phyloP scores from a whole-genome alignment of 1,140 invertebrate genomes.

The Polypedilum vanderplanki region DNA sequence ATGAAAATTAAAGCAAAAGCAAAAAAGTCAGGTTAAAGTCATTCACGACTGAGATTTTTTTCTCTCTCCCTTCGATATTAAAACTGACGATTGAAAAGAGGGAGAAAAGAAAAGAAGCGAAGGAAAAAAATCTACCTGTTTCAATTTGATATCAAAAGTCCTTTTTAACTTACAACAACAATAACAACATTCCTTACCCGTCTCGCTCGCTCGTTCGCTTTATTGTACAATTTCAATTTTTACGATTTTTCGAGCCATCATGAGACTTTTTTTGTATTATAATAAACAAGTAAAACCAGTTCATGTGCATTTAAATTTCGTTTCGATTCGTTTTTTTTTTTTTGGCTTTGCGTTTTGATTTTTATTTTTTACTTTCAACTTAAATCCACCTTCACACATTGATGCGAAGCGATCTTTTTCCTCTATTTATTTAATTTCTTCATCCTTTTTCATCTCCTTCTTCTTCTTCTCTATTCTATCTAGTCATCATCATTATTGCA shows the following conservation, averaged over 20 bases:
- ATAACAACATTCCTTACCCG: not conserved
- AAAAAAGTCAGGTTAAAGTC: not conserved
- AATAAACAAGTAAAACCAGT: not conserved
- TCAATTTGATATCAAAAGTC: conserved; percentile 26
- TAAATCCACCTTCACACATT: no score
- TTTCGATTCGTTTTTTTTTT: no score
- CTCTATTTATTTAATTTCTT: no score
- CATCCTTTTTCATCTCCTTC: no score
- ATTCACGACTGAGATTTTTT: no score
- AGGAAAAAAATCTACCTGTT: conserved; percentile 20
- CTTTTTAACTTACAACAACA: no score
- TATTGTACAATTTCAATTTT: not conserved
- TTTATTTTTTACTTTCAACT: not conserved
- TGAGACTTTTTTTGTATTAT: not conserved
- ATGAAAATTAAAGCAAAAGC: no score
- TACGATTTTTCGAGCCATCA: no score
- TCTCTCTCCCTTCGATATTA: no score
- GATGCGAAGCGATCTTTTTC: no score
- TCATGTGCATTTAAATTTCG: not conserved
- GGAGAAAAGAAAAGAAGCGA: not conserved
- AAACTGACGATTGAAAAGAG: not conserved
- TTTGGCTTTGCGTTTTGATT: not conserved
- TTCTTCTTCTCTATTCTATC: not conserved
- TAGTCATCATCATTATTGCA: not conserved
- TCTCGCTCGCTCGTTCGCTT: not conserved